Percentiles rank a stretch among this genome's conserved stretches.
phyloP scores from a whole-genome alignment of 2,888 invertebrate species.

The Acrocyrtus sp. region DNA sequence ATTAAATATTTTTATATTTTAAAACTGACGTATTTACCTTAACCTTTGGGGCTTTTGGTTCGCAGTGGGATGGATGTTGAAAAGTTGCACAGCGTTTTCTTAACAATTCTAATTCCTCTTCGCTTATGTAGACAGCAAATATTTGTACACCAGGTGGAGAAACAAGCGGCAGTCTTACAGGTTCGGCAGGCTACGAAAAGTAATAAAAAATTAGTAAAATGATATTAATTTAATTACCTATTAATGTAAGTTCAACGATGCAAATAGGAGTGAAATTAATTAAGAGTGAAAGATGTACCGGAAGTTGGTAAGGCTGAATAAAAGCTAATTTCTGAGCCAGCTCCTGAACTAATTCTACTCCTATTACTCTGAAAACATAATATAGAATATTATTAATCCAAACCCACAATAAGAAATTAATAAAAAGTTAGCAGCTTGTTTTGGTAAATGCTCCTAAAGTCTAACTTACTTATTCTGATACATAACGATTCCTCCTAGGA shows the following conservation, averaged over 20 bases:
- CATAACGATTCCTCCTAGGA: constrained; percentile 85
- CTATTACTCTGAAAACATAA: constrained; percentile 74
- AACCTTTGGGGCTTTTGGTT: constrained; percentile 25
- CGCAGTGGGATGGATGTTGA: constrained; percentile 51
- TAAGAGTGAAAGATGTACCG: constrained; percentile 66
- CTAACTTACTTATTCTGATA: constrained; percentile 90
- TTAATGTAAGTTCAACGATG: neutral
- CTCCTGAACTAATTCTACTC: constrained; percentile 79
- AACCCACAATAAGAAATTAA: constrained; percentile 4
- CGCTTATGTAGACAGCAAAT: constrained; percentile 79
- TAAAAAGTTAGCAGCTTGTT: neutral
- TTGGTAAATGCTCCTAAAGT: too few species aligned
- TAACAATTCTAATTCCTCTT: constrained; percentile 69
- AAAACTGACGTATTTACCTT: constrained; percentile 21
- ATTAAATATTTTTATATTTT: neutral
- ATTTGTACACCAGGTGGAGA: constrained; percentile 85
- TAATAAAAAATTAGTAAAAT: constrained; percentile 14
- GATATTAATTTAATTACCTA: neutral
- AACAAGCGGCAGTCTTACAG: constrained; percentile 74
- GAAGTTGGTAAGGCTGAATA: constrained; percentile 85
- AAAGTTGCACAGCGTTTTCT: constrained; percentile 48
- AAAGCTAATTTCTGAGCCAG: constrained; percentile 83
- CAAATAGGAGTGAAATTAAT: neutral
- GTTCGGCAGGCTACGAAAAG: constrained; percentile 73
- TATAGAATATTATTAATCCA: constrained; percentile 1